Percentiles rank a stretch among this genome's conserved stretches.
Evolutionary conservation across 2,888 invertebrate species (phyloP).

Genomic region (Agrochola circellaris): DNA sequence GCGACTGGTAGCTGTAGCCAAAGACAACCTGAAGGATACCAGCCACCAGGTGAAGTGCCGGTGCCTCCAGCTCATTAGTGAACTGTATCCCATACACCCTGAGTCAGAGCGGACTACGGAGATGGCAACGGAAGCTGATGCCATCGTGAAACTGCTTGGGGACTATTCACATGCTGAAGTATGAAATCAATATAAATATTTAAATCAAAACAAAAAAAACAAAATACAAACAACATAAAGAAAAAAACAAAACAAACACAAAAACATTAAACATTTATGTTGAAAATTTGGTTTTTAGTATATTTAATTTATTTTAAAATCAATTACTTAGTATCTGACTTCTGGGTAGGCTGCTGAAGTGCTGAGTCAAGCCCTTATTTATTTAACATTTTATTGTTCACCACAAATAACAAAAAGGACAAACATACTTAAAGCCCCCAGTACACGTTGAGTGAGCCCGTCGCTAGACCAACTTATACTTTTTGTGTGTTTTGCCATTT

Average conservation of each 20-base stretch:
- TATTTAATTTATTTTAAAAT: background rate
- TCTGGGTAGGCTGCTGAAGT: background rate
- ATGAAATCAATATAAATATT: conserved; percentile 11
- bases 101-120: conserved; percentile 86
- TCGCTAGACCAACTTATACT: no score
- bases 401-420: no score
- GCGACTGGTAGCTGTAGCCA: conserved; percentile 92
- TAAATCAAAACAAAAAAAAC: no score
- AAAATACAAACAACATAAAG: no score
- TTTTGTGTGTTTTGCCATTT: no score
- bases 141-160: conserved; percentile 93
- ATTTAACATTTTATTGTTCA: no score
- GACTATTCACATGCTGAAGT: conserved; percentile 95
- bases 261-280: background rate
- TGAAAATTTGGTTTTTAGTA: background rate
- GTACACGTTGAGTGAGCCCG: no score
- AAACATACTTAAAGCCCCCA: no score
- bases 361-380: no score
- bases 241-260: no score
- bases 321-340: background rate
- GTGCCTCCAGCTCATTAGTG: conserved; percentile 95
- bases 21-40: conserved; percentile 93
- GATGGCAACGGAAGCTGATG: conserved; percentile 90
- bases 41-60: conserved; percentile 95
- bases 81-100: conserved; percentile 91